Base-by-base conservation (phyloP, 2,113 vertebrate species). In the Origma solitaria region DNA sequence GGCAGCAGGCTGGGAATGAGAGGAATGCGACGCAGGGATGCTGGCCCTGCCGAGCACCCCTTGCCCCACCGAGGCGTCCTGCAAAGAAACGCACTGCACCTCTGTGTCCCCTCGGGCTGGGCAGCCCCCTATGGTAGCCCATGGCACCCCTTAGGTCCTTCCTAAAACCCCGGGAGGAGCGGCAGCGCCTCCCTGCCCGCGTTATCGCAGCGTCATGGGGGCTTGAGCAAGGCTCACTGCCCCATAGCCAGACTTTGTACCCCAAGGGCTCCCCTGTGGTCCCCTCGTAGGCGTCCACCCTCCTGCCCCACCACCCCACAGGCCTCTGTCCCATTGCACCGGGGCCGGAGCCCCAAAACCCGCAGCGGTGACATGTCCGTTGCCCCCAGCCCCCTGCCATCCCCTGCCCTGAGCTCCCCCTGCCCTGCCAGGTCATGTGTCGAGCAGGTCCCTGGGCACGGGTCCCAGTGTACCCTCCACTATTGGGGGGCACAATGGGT, bases 21-120 rank as follows among this genome's bases (percentile, higher is more conserved):
- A 94, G 80, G 92, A 95, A 96, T 92, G 92, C 75, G 56, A 66
- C 20, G 20, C 83, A 90, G 60, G 82, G 70, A 75, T 6, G 66
- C 92, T 56, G 75, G n/a, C 70, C 60, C 45, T 20, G 9, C 49
- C 31, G 27, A 64, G 54, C 31, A 17, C 54, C 49, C 30, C 60
- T 58, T 17, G 30, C 30, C 77, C 37, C 84, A 56, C 47, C 1
- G 28, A 50, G 42, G 38, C 5, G 14, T 30, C 31, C 57, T 50
- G 25, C 33, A 51, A 73, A 81, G 28, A 66, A 76, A 47, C 14
- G 8, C 56, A 31, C 12, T 10, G 56, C 45, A 53, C 25, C 33
- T 53, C 38, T n/a, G 66, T 38, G 44, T 40, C 4, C 3, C 9
- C 15, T 9, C 2, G 3, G 19, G 7, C 38, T 17, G 40, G 7